Conservation (phyloP, 2,797 vertebrate species). For the Fratercula arctica region DNA sequence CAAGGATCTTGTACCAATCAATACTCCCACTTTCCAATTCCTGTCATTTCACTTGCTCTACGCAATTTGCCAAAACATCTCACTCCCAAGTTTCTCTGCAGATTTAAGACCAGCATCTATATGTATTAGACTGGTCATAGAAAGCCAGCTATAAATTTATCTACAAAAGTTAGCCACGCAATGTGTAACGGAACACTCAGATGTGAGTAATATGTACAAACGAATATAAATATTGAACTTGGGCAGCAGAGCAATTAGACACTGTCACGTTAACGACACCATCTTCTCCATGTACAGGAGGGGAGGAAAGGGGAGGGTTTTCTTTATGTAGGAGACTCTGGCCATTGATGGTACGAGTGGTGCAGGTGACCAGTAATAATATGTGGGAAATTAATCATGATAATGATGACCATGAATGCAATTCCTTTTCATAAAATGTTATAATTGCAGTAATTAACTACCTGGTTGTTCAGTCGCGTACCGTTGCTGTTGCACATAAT, state of each 20-base stretch:
- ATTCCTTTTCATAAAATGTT: neutral
- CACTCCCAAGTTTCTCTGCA: neutral
- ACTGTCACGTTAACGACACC: neutral
- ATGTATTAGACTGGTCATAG: neutral
- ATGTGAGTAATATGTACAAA: neutral
- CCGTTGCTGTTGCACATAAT: neutral
- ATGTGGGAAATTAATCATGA: neutral
- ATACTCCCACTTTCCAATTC: neutral
- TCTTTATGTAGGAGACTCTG: neutral
- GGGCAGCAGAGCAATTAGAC: neutral
- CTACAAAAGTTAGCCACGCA: neutral
- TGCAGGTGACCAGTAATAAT: neutral
- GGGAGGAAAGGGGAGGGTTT: neutral
- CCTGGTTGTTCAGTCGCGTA: neutral
- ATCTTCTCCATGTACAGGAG: rapidly evolving
- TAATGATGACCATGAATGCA: neutral
- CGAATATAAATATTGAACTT: neutral
- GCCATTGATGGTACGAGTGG: neutral
- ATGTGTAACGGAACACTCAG: neutral
- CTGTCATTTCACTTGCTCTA: neutral
- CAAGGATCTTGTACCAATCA: neutral
- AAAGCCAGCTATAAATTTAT: neutral
- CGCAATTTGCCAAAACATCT: neutral
- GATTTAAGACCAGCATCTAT: neutral
- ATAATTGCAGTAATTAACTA: conserved; percentile 48